Conservation (phyloP, 2,797 vertebrate genomes). For the Hafferia zeledoni region DNA sequence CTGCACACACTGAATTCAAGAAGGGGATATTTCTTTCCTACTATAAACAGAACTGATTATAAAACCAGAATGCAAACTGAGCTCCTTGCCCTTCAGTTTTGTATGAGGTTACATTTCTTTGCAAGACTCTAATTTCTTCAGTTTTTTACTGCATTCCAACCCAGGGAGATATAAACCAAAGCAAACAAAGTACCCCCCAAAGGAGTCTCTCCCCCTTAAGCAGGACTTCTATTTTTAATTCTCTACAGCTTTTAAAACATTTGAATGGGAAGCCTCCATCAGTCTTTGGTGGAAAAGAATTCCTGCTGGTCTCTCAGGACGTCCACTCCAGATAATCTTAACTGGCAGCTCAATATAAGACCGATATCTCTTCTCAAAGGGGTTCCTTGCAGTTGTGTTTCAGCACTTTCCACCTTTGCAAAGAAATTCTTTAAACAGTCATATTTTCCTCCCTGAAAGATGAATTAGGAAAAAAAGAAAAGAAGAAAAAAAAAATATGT, state of each 20-base stretch:
- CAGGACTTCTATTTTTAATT: constrained; percentile 74
- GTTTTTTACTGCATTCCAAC: constrained; percentile 72
- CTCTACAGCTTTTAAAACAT: constrained; percentile 78
- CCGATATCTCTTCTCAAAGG: constrained; percentile 30
- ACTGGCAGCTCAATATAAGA: constrained; percentile 37
- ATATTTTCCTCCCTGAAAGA: background rate
- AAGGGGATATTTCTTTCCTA: constrained; percentile 72
- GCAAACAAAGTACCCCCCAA: constrained; percentile 74
- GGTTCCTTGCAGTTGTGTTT: constrained; percentile 60
- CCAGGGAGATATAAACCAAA: constrained; percentile 74
- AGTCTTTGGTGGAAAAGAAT: constrained; percentile 64
- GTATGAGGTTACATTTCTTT: constrained; percentile 58
- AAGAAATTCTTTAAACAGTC: constrained; percentile 27
- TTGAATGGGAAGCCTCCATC: constrained; percentile 63
- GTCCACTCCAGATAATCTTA: constrained; percentile 65
- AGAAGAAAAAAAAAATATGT: background rate
- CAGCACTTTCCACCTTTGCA: constrained; percentile 53
- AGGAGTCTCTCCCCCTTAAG: constrained; percentile 68
- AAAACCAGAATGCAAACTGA: constrained; percentile 75
- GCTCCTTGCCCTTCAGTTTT: constrained; percentile 58
- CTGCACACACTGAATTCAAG: constrained; percentile 62
- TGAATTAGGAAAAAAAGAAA: background rate
- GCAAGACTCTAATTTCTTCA: constrained; percentile 60
- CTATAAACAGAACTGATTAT: constrained; percentile 78
- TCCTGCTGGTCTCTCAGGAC: constrained; percentile 63